Conservation (phyloP, 2,888 invertebrate species). For the Oxytorus armatus region DNA sequence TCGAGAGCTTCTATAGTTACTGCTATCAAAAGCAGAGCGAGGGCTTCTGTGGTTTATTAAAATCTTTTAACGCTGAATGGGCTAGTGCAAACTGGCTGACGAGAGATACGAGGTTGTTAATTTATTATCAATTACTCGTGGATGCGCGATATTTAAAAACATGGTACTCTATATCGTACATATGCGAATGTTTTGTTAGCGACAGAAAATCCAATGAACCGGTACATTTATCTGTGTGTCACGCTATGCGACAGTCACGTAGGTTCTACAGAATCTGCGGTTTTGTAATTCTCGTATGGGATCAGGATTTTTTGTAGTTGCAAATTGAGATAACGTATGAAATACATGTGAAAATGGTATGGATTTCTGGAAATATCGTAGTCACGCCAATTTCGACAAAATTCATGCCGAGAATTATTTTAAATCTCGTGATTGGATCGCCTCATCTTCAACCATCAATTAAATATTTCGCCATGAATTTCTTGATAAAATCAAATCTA, state of each 20-base stretch:
- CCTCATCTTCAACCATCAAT: no score
- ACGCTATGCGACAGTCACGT: not conserved
- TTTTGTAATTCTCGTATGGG: no score
- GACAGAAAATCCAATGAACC: slow-evolving; percentile 5
- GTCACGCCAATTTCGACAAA: not conserved
- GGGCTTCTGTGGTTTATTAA: slow-evolving; percentile 29
- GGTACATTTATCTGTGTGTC: not conserved
- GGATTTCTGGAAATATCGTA: no score
- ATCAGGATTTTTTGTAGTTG: no score
- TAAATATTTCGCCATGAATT: no score
- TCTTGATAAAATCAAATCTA: no score
- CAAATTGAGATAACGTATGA: no score
- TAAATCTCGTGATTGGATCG: no score
- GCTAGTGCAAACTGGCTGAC: not conserved
- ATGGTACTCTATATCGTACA: not conserved
- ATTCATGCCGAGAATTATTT: no score
- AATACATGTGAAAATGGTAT: no score
- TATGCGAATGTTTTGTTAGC: not conserved
- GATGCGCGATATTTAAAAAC: slow-evolving; percentile 2
- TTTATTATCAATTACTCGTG: slow-evolving; percentile 51
- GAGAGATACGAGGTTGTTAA: slow-evolving; percentile 26
- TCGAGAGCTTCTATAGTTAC: not conserved
- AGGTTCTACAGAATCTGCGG: no score
- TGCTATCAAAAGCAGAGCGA: slow-evolving; percentile 5
- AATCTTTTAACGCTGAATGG: slow-evolving; percentile 42